These are phyloP conservation scores for Zaprionus vittiger DNA, from an alignment of 1,140 invertebrate genomes.

Conservation along the genomic window DNA sequence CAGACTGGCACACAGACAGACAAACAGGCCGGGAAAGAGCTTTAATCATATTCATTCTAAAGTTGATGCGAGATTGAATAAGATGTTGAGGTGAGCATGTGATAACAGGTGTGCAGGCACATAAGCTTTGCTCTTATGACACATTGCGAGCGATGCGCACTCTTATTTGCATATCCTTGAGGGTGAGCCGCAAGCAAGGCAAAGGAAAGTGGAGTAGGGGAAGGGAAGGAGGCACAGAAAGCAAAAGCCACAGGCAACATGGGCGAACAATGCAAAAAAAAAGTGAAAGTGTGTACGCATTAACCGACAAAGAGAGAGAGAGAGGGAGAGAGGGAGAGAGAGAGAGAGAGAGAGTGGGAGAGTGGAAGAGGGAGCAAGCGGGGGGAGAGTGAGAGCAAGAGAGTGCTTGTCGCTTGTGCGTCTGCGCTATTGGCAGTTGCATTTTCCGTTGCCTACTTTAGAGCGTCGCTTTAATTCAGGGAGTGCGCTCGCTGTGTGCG, in stretches of 20 bases:
- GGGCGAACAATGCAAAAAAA: conserved; percentile 20
- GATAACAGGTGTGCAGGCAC: conserved; percentile 66
- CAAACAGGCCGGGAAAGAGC: conserved; percentile 14
- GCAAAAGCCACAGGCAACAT: conserved; percentile 8
- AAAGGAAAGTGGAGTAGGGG: background rate
- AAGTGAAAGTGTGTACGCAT: conserved; percentile 54
- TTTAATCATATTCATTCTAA: conserved; percentile 38
- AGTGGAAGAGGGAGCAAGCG: conserved; percentile 3
- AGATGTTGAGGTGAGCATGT: conserved; percentile 44
- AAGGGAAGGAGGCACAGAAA: background rate
- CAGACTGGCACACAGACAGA: background rate
- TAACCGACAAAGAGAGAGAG: background rate
- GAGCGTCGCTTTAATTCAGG: conserved; percentile 35
- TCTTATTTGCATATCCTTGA: conserved; percentile 56
- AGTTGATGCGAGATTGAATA: conserved; percentile 38
- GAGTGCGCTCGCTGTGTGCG: conserved; percentile 17
- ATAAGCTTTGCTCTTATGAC: conserved; percentile 63
- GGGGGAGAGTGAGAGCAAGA: conserved; percentile 14
- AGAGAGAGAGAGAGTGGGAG: conserved; percentile 1
- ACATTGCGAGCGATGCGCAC: conserved; percentile 36
- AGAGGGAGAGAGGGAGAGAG: background rate
- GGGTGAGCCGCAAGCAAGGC: conserved; percentile 20
- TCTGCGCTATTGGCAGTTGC: conserved; percentile 65
- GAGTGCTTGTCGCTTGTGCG: conserved; percentile 49
- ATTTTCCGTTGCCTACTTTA: conserved; percentile 70